These are phyloP conservation scores for Lucilia cuprina DNA, from an alignment of 1,140 invertebrate species.

Conservation along the genomic window DNA sequence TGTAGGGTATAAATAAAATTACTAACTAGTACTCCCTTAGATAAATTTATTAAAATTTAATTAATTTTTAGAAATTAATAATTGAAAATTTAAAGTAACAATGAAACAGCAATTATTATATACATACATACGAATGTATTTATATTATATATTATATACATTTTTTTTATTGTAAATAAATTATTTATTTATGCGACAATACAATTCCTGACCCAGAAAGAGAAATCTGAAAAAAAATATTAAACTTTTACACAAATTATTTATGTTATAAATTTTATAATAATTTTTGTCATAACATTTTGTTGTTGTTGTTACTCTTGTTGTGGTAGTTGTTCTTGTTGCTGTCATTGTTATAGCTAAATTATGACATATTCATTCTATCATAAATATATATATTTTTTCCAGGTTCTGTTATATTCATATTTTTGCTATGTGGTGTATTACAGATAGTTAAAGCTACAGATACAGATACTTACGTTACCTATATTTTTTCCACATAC, in stretches of 20 bases:
- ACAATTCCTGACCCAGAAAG: neutral
- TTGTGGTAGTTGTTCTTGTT: neutral
- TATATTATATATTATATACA: too few species aligned
- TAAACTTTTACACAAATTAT: neutral
- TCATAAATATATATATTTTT: neutral
- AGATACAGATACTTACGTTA: too few species aligned
- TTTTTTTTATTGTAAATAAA: neutral
- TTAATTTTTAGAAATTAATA: too few species aligned
- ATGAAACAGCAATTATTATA: neutral
- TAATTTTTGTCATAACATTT: neutral
- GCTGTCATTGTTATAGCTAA: neutral
- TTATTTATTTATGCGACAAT: neutral
- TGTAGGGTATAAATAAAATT: too few species aligned
- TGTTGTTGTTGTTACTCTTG: neutral
- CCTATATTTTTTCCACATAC: too few species aligned
- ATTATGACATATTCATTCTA: slow-evolving; percentile 31
- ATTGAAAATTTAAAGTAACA: neutral
- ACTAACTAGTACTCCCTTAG: too few species aligned
- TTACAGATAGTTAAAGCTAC: neutral
- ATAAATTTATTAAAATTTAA: too few species aligned
- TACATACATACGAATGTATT: neutral
- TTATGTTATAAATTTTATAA: neutral
- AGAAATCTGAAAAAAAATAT: neutral
- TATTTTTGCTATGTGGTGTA: neutral
- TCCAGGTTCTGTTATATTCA: neutral